A percentile compares a stretch with the other conserved stretches of the same genome.
These are phyloP conservation scores for Sturnus vulgaris DNA, from an alignment of 2,113 vertebrate species.

Conservation along the genomic window DNA sequence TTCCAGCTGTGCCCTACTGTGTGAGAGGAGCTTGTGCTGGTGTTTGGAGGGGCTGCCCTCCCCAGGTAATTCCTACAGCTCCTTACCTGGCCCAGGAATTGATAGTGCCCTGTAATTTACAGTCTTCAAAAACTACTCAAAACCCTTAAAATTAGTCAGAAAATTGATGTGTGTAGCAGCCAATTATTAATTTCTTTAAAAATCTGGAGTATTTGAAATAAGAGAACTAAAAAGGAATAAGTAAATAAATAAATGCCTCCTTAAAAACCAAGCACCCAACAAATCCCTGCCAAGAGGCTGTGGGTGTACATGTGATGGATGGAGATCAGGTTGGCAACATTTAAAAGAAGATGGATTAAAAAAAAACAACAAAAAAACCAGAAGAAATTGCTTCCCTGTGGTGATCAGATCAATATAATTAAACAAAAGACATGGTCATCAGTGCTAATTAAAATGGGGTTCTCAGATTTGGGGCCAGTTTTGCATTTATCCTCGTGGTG, in stretches of 20 bases:
- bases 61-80: not conserved
- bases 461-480: not conserved
- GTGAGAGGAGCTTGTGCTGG: not conserved
- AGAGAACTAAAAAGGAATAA: not conserved
- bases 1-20: not conserved
- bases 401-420: not conserved
- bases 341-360: not conserved
- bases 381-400: not conserved
- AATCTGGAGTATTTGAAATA: not conserved
- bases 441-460: not conserved
- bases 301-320: not conserved
- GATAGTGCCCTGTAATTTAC: not conserved
- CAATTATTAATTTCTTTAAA: not conserved
- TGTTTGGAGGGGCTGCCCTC: not conserved
- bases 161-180: not conserved
- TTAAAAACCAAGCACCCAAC: not conserved
- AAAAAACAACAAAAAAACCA: not conserved
- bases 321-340: not conserved
- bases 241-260: not conserved
- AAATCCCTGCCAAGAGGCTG: not conserved
- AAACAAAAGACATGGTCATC: not conserved
- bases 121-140: not conserved
- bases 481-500: fast-evolving
- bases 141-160: not conserved
- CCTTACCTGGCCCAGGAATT: not conserved